These are phyloP conservation scores for Apantesis nais DNA, from an alignment of 2,888 invertebrate genomes.

Conservation along the genomic window DNA sequence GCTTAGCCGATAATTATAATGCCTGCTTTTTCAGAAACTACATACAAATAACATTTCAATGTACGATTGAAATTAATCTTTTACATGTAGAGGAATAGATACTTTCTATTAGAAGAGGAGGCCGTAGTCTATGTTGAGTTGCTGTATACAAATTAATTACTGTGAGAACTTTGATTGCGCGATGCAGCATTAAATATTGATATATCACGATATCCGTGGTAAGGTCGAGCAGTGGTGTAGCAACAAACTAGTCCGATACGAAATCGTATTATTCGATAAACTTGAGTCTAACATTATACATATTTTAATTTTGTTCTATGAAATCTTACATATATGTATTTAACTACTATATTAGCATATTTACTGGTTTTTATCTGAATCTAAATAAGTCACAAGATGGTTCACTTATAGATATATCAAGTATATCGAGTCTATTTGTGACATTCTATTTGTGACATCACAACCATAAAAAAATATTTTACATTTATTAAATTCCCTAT, in stretches of 20 bases:
- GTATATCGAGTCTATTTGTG: not conserved
- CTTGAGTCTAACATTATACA: not conserved
- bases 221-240: not conserved
- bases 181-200: not conserved
- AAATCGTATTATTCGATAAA: not conserved
- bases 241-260: not conserved
- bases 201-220: not conserved
- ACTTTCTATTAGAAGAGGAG: not conserved
- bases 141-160: not conserved
- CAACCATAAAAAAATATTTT: not conserved
- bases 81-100: not conserved
- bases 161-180: not conserved
- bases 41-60: not conserved
- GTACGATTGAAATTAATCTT: not conserved
- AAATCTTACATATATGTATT: not conserved
- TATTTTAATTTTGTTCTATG: not conserved
- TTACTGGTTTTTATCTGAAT: not conserved
- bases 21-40: not conserved
- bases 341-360: not conserved
- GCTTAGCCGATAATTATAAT: not conserved
- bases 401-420: not conserved
- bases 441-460: not conserved
- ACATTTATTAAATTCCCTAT: no score
- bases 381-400: not conserved
- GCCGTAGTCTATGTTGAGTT: not conserved